phyloP scores from a whole-genome alignment of 2,888 invertebrate species.

The Scelioninae gen. 2 region DNA sequence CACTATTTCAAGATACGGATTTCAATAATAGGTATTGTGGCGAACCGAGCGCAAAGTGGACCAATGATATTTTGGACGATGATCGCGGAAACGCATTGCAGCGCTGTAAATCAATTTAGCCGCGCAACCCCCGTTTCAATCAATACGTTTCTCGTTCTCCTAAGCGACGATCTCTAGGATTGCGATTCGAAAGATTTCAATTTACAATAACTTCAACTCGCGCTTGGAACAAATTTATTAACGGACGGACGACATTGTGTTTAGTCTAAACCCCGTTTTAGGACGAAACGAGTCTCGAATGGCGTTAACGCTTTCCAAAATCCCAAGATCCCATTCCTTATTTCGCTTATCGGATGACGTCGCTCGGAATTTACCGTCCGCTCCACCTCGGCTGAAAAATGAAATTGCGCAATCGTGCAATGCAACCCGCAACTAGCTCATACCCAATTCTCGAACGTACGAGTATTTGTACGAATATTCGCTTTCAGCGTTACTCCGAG shows the following conservation, averaged over 20 bases:
- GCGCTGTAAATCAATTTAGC: conserved; percentile 11
- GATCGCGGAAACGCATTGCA: conserved; percentile 42
- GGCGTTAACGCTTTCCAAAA: neutral
- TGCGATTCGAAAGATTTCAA: conserved; percentile 1
- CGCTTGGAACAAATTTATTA: conserved; percentile 1
- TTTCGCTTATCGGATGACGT: neutral
- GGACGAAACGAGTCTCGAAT: neutral
- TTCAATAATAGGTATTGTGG: conserved; percentile 51
- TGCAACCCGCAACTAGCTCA: too few relatives aligned
- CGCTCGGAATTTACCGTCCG: too few relatives aligned
- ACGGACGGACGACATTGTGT: neutral
- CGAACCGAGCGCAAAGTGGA: conserved; percentile 47
- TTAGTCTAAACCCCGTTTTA: neutral
- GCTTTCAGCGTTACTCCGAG: too few relatives aligned
- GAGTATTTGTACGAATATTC: too few relatives aligned
- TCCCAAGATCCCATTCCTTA: neutral
- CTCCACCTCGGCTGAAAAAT: too few relatives aligned
- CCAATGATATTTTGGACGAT: conserved; percentile 33
- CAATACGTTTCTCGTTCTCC: too few relatives aligned
- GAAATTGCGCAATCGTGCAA: too few relatives aligned
- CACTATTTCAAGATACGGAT: conserved; percentile 55
- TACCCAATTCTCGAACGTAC: too few relatives aligned
- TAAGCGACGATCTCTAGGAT: too few relatives aligned
- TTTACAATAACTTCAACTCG: neutral
- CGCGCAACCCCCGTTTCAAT: too few relatives aligned